A percentile compares a stretch with the other conserved stretches of the same genome.
Evolutionary conservation across 2,888 invertebrate genomes (phyloP).

Genomic region (Operophtera brumata): DNA sequence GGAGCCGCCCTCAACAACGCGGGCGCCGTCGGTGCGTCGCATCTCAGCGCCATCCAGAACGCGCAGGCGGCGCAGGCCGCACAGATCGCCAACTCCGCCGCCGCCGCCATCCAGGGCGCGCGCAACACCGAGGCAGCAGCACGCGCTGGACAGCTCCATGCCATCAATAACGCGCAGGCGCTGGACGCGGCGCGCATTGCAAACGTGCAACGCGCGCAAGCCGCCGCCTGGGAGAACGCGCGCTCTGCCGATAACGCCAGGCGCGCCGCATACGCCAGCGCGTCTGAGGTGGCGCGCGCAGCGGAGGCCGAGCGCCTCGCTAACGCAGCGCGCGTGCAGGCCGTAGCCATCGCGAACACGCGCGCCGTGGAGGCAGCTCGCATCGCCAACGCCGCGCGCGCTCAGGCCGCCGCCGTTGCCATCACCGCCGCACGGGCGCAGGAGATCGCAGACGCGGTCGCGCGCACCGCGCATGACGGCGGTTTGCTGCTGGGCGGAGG

Average conservation of each 20-base stretch:
- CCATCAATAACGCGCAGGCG: constrained; percentile 71
- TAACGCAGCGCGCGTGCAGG: constrained; percentile 70
- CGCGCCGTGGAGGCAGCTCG: constrained; percentile 71
- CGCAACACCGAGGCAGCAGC: constrained; percentile 69
- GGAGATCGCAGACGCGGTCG: constrained; percentile 62
- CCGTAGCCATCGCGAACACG: constrained; percentile 68
- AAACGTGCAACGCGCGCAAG: constrained; percentile 70
- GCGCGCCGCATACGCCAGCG: constrained; percentile 60
- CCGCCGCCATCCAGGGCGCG: constrained; percentile 71
- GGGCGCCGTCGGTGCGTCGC: constrained; percentile 68
- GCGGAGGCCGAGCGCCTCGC: constrained; percentile 63
- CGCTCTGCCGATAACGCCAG: constrained; percentile 69
- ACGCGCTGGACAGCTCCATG: constrained; percentile 64
- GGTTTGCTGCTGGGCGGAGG: constrained; percentile 50
- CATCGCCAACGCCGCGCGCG: constrained; percentile 60
- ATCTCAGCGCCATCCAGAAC: constrained; percentile 72
- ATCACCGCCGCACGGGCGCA: constrained; percentile 64
- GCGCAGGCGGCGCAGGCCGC: constrained; percentile 71
- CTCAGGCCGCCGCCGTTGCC: constrained; percentile 58
- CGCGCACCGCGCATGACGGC: constrained; percentile 54
- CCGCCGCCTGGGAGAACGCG: constrained; percentile 71
- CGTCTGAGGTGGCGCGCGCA: constrained; percentile 57
- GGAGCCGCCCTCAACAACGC: constrained; percentile 66
- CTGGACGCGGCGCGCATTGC: constrained; percentile 68
- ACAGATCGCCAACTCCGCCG: constrained; percentile 69